A percentile compares a stretch with the other conserved stretches of the same genome.
These are phyloP conservation scores for Drosophila erecta DNA, from an alignment of 1,140 invertebrate genomes.

Conservation along the genomic window DNA sequence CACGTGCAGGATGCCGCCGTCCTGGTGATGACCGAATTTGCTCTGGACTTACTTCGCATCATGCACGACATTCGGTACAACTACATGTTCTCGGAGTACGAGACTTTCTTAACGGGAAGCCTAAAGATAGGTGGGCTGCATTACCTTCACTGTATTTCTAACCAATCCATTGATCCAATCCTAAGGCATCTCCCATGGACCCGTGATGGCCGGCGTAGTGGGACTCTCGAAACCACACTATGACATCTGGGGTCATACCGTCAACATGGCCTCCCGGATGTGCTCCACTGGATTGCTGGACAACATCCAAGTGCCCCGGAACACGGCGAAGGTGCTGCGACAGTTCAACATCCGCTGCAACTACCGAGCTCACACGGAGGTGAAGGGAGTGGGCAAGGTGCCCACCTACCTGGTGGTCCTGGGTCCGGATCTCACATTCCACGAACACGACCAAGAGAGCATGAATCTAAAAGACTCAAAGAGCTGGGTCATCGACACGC, in stretches of 20 bases:
- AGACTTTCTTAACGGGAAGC: slow-evolving; percentile 10
- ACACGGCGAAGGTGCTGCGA: slow-evolving; percentile 89
- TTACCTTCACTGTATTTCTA: too few relatives aligned
- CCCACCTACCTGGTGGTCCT: slow-evolving; percentile 90
- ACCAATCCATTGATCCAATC: not conserved
- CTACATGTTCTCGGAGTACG: slow-evolving; percentile 11
- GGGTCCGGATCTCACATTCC: slow-evolving; percentile 86
- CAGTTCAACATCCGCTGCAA: slow-evolving; percentile 88
- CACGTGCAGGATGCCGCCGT: slow-evolving; percentile 15
- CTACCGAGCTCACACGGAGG: slow-evolving; percentile 88
- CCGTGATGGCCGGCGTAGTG: slow-evolving; percentile 94
- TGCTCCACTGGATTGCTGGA: slow-evolving; percentile 91
- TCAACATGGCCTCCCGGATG: slow-evolving; percentile 96
- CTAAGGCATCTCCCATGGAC: slow-evolving; percentile 90
- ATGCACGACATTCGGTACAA: slow-evolving; percentile 30
- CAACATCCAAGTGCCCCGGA: slow-evolving; percentile 90
- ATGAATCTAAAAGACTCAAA: not conserved
- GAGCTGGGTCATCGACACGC: not conserved
- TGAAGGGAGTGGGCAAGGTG: slow-evolving; percentile 90
- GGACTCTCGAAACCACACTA: slow-evolving; percentile 92
- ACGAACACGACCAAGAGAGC: slow-evolving; percentile 3
- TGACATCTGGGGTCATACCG: slow-evolving; percentile 96
- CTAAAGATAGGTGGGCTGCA: slow-evolving; percentile 38
- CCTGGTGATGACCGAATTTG: slow-evolving; percentile 38
- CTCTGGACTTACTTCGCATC: slow-evolving; percentile 35